Percentiles rank a stretch among this genome's conserved stretches.
Conservation (phyloP, 2,888 invertebrate genomes). For the Aradus depressus region DNA sequence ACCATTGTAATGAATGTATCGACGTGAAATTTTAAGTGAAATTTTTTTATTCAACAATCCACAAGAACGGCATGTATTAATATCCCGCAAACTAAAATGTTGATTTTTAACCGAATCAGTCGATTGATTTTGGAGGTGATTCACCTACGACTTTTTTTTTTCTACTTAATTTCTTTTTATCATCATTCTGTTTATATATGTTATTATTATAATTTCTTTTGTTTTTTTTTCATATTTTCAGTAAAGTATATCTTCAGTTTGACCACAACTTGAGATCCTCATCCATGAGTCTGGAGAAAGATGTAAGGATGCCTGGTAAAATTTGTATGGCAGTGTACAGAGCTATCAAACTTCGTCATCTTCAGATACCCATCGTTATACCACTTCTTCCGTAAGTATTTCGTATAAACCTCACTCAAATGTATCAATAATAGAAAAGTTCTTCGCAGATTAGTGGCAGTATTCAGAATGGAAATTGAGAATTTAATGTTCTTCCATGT, state of each 20-base stretch:
- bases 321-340: constrained; percentile 60
- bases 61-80: too few relatives aligned
- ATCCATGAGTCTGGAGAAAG: constrained; percentile 4
- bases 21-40: too few relatives aligned
- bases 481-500: too few relatives aligned
- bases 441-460: too few relatives aligned
- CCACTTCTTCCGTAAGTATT: constrained; percentile 47
- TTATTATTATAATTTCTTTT: not conserved
- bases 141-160: not conserved
- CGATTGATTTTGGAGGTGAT: constrained; percentile 29
- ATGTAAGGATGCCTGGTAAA: constrained; percentile 44
- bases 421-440: too few relatives aligned
- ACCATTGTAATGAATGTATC: too few relatives aligned
- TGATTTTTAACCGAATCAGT: not conserved
- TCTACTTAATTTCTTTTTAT: not conserved
- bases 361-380: constrained; percentile 44
- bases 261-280: constrained; percentile 31
- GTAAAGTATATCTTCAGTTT: constrained; percentile 59
- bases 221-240: constrained; percentile 30
- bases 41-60: too few relatives aligned
- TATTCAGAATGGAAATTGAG: too few relatives aligned
- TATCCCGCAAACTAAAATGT: too few relatives aligned
- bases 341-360: constrained; percentile 55
- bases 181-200: not conserved
- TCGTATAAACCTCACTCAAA: too few relatives aligned